Base-by-base conservation (phyloP, 2,797 vertebrate genomes). In the Tokudaia tokunoshimensis region DNA sequence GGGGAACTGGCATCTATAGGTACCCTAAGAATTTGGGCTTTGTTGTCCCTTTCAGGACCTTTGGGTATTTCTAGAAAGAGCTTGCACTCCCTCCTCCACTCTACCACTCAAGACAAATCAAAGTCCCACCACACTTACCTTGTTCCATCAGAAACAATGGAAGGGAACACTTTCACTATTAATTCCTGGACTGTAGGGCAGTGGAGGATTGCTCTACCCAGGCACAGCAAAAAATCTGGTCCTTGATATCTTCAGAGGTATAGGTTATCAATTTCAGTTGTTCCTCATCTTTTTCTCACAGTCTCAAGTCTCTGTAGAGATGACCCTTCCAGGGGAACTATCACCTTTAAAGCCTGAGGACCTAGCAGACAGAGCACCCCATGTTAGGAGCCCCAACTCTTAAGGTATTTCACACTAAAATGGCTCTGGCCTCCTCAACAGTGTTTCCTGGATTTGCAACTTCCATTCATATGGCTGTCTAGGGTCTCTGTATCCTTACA, bases 201-300 rank as follows among this genome's bases (percentile, higher is more conserved):
- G 26, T 13, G 52, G 41, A 13, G 12, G 50, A 31, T 0, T 29
- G 5, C 15, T 15, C 13, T 13, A 13, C 2, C 34, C 1, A 5
- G 3, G 26, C 9, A 17, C 37, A 11, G 10, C 57, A 74, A 70
- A 61, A 59, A n/a, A 57, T 17, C 3, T 0, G 6, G 59, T 17
- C 59, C n/a, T 57, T 75, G 65, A 31, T 20, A 6, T 2, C 50
- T 76, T 41, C 26, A 74, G 22, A 9, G 29, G n/a, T 78, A 41
- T 11, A 55, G 59, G 74, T n/a, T 10, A 1, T 41, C 4, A 22
- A 7, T 72, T 20, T 61, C 12, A 3, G n/a, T 34, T 59, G 15
- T 22, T 1, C 13, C 75, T 63, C 29, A 6, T 37, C 61, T 63
- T 19, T 55, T 67, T 31, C 52, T 65, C 74, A n/a, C 5, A 47